Base-by-base conservation (phyloP, 2,113 vertebrate species). In the Zapornia atra region DNA sequence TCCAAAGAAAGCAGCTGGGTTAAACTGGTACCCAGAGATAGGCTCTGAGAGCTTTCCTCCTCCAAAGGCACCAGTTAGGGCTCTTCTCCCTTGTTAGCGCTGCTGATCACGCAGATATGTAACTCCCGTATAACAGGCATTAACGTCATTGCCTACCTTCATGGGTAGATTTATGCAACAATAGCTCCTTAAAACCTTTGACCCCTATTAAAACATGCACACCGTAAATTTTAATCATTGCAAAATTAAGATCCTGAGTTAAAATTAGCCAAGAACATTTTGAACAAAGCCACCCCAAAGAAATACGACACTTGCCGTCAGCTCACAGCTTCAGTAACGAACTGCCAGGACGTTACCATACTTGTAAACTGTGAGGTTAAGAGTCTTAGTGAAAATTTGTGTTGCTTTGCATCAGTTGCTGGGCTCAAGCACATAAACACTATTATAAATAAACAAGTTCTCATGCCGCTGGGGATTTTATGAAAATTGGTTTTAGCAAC, bases 401-500 rank as follows among this genome's bases (percentile, higher is more conserved):
- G 14, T 84, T 92, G 88, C 92, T 95, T 88, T 88, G 77, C 69
- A 78, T 78, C 76, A 75, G 77, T 91, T 86, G 91, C 77, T 14
- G 63, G 82, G 82, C 78, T 96, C 82, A 61, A 87, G 44, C 65
- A 78, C 80, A 89, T 66, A 91, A 84, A 79, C 48, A 61, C 64
- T 92, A 63, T 82, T 93, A 88, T 54, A 92, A 93, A 90, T 79
- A 91, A 92, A 90, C 70, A 76, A 16, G 78, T 71, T 64, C 17
- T 2, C 57, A 24, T 88, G 53, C 75, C 25, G 5, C 54, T 66
- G 85, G 75, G 78, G 79, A 63, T 84, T 85, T 48, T 68, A 21
- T 70, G 29, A 59, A 90, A 57, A 87, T 78, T 56, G 7, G 18
- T 89, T 83, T 65, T 25, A 93, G 48, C 33, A 75, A 42, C 70